These are phyloP conservation scores for Trichonephila clavipes DNA, from an alignment of 1,140 invertebrate genomes.

Conservation along the genomic window DNA sequence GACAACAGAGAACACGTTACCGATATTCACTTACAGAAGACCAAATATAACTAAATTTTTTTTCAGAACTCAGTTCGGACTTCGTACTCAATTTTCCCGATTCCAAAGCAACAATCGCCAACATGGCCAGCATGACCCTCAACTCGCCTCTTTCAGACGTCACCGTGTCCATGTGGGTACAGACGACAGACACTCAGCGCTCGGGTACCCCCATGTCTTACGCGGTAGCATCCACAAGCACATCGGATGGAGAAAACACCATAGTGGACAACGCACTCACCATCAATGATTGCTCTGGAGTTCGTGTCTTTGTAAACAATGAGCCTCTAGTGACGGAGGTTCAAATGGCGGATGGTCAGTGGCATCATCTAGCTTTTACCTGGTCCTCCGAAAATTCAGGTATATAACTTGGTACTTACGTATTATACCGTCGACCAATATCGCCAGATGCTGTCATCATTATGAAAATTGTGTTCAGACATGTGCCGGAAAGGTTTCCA, in stretches of 20 bases:
- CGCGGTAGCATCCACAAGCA: conserved; percentile 13
- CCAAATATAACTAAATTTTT: not conserved
- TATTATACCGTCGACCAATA: too few relatives aligned
- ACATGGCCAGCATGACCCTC: conserved; percentile 42
- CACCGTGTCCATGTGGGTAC: conserved; percentile 68
- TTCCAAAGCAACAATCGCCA: conserved; percentile 10
- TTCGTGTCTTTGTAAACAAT: conserved; percentile 66
- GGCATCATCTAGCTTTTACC: conserved; percentile 96
- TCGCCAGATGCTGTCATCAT: too few relatives aligned
- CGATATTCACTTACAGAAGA: too few relatives aligned
- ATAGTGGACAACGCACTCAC: conserved; percentile 63
- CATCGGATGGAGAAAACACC: not conserved
- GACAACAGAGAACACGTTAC: too few relatives aligned
- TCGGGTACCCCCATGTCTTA: conserved; percentile 59
- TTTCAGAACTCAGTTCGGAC: conserved; percentile 52
- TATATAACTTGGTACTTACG: not conserved
- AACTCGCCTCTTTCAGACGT: conserved; percentile 32
- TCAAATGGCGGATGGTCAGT: conserved; percentile 95
- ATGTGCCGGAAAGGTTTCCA: too few relatives aligned
- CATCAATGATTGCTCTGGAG: conserved; percentile 44
- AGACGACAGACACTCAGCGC: conserved; percentile 39
- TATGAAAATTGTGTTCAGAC: too few relatives aligned
- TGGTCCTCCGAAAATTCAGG: conserved; percentile 83
- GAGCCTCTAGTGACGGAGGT: conserved; percentile 79
- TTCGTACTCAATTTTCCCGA: conserved; percentile 67